Conservation (phyloP, 2,888 invertebrate species). For the Leptopilina myrica region DNA sequence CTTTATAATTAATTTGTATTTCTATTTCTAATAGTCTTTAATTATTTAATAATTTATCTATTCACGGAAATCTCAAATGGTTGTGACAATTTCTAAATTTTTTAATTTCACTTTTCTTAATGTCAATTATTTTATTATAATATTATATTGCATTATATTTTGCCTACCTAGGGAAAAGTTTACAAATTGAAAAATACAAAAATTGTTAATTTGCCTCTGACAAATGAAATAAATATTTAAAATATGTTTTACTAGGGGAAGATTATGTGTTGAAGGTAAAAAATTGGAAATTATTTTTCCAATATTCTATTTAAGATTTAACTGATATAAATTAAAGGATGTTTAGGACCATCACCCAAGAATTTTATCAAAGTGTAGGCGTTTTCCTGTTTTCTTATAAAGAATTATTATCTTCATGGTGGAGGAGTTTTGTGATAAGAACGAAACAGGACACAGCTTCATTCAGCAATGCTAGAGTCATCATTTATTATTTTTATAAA, state of each 20-base stretch:
- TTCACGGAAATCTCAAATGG: too few relatives aligned
- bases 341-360: slow-evolving; percentile 26
- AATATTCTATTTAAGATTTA: background rate
- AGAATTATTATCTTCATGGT: slow-evolving; percentile 60
- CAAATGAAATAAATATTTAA: too few relatives aligned
- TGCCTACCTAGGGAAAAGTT: too few relatives aligned
- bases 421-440: slow-evolving; percentile 29
- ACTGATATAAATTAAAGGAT: background rate
- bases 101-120: background rate
- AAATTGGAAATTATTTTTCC: background rate
- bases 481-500: background rate
- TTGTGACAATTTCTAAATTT: background rate
- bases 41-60: too few relatives aligned
- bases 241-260: background rate
- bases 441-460: background rate
- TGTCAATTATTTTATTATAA: too few relatives aligned
- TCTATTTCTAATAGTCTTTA: background rate
- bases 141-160: too few relatives aligned
- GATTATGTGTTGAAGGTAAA: background rate
- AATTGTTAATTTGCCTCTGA: too few relatives aligned
- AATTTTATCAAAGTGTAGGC: slow-evolving; percentile 64
- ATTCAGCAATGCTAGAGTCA: background rate
- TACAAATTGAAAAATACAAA: too few relatives aligned
- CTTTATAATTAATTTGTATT: background rate
- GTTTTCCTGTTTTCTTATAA: slow-evolving; percentile 65